Percentiles rank a stretch among this genome's conserved stretches.
Evolutionary conservation across 2,888 invertebrate species (phyloP).

Genomic region (Tinea trinotella): DNA sequence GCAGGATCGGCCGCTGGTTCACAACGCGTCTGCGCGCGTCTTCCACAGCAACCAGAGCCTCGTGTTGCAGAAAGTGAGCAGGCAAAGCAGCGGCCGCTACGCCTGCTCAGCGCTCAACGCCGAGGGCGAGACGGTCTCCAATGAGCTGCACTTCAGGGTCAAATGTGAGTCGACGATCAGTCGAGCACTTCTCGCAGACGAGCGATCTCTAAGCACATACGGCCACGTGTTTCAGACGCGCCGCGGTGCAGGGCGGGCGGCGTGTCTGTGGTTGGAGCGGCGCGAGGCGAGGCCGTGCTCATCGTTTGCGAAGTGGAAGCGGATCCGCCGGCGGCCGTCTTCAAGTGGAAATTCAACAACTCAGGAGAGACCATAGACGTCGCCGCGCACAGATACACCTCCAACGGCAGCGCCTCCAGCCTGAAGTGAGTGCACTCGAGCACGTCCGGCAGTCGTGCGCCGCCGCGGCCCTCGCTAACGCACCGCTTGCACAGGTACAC

Average conservation of each 20-base stretch:
- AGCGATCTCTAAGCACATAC: too few species aligned
- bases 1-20: constrained; percentile 83
- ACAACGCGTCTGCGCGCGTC: constrained; percentile 89
- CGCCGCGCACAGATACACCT: constrained; percentile 82
- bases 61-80: constrained; percentile 90
- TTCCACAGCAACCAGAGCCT: constrained; percentile 94
- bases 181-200: too few species aligned
- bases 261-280: constrained; percentile 88
- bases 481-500: constrained; percentile 55
- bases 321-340: constrained; percentile 90
- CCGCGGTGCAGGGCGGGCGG: constrained; percentile 85
- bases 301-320: constrained; percentile 93
- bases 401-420: constrained; percentile 82
- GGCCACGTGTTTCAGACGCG: constrained; percentile 84
- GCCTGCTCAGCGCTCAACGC: constrained; percentile 91
- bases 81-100: constrained; percentile 88
- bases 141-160: constrained; percentile 86
- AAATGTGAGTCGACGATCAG: constrained; percentile 80
- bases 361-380: constrained; percentile 91
- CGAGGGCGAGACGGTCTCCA: constrained; percentile 90
- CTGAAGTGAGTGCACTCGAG: constrained; percentile 56
- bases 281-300: constrained; percentile 87
- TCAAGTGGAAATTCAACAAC: constrained; percentile 96
- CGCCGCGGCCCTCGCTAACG: neutral
- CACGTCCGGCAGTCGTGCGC: neutral